Percentiles rank a stretch among this genome's conserved stretches.
phyloP scores from a whole-genome alignment of 2,113 vertebrate species.

The Todiramphus chloris region DNA sequence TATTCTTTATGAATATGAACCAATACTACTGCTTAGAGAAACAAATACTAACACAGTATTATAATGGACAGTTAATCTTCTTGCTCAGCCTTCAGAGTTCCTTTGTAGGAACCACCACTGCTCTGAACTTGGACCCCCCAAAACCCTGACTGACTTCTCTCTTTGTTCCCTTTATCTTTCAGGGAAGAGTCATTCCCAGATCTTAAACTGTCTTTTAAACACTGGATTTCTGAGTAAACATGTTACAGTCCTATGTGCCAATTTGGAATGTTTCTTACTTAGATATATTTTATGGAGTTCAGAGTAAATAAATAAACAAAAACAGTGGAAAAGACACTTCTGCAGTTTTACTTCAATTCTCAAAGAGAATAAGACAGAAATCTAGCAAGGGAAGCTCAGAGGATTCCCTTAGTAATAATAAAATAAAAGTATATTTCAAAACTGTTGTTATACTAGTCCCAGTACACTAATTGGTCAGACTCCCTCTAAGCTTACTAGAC shows the following conservation, averaged over 20 bases:
- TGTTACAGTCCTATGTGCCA: not conserved
- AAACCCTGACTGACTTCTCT: not conserved
- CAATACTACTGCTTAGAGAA: not conserved
- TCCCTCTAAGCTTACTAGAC: not conserved
- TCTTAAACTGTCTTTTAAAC: not conserved
- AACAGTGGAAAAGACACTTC: not conserved
- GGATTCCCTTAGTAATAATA: not conserved
- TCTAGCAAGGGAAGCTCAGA: not conserved
- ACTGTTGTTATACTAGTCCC: not conserved
- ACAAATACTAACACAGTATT: not conserved
- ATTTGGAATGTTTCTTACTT: not conserved
- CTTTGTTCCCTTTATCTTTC: not conserved
- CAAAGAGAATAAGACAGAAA: not conserved
- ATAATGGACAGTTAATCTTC: not conserved
- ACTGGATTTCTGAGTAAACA: not conserved
- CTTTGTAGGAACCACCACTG: not conserved
- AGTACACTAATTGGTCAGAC: not conserved
- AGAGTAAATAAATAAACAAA: not conserved
- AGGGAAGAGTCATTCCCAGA: not conserved
- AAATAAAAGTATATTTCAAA: not conserved
- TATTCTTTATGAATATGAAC: not conserved
- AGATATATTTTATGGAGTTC: not conserved
- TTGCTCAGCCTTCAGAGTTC: not conserved
- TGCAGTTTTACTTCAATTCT: not conserved
- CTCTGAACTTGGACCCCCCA: not conserved